Base-by-base conservation (phyloP, 2,797 vertebrate genomes). In the Esox lucius region DNA sequence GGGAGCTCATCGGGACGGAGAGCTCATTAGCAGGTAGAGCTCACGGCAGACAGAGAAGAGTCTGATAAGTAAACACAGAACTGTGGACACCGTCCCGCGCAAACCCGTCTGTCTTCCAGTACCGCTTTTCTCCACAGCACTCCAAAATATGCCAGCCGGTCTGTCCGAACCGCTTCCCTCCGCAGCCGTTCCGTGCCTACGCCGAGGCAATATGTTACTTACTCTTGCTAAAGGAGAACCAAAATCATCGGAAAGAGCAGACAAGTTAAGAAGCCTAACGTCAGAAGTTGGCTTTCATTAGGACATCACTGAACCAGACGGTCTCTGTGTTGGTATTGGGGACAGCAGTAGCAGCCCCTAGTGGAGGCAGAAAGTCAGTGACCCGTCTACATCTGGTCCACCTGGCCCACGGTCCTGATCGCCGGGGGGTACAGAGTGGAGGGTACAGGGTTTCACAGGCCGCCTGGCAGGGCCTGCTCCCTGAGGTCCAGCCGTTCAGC, bases 381-480 rank as follows among this genome's bases (percentile, higher is more conserved):
- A 71, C 87, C 73, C 64, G 4, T 22, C 53, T 19, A 56, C 19
- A 19, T n/a, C 56, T 59, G n/a, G n/a, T 22, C 9, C 56, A 24
- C 15, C 8, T n/a, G 24, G 64, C 84, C 84, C 80, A 87, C 86
- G 89, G 88, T 89, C 86, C 85, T 85, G 81, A 74, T 71, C 81
- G 81, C 80, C 33, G n/a, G 24, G 56, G 22, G 53, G 22, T 22
- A 9, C 8, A 59, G 7, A 5, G 9, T 59, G 56, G n/a, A 59
- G n/a, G 17, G 75, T 24, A 87, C 83, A 71, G 87, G 87, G 88
- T 89, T 87, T 90, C 86, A 79, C 78, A 76, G 75, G 72, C 85
- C 78, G 72, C 22, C 11, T 68, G 80, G 83, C 88, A 91, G 84
- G 88, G 86, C 86, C 68, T 68, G 79, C 82, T 88, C 88, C 88